phyloP scores from a whole-genome alignment of 2,888 invertebrate genomes.

The Drosophila formosana region DNA sequence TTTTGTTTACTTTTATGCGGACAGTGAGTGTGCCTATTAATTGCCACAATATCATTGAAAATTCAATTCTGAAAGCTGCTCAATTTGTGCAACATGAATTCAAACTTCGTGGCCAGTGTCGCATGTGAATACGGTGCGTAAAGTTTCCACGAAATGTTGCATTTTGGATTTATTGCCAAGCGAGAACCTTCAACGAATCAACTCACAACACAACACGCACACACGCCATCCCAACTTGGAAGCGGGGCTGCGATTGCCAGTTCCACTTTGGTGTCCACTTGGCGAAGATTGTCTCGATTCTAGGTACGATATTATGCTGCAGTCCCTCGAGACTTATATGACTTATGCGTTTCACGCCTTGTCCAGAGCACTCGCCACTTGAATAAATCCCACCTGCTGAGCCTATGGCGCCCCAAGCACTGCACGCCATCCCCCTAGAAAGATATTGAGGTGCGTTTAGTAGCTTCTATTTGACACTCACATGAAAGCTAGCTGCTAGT shows the following conservation, averaged over 20 bases:
- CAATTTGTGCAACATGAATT: constrained; percentile 6
- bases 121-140: not conserved
- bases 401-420: constrained; percentile 11
- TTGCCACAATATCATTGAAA: not conserved
- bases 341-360: constrained; percentile 26
- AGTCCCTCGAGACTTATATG: constrained; percentile 10
- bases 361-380: constrained; percentile 11
- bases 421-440: not conserved
- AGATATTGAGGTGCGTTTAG: not conserved
- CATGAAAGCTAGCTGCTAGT: no score
- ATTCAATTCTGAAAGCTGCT: not conserved
- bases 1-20: constrained; percentile 34
- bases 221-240: constrained; percentile 52
- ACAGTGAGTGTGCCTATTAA: not conserved
- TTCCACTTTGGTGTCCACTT: constrained; percentile 33
- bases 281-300: constrained; percentile 15
- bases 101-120: constrained; percentile 22
- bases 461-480: no score
- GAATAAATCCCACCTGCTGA: constrained; percentile 15
- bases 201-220: constrained; percentile 33
- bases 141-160: constrained; percentile 36
- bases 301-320: constrained; percentile 46
- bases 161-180: constrained; percentile 61
- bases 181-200: constrained; percentile 18
- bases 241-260: constrained; percentile 13